Base-by-base conservation (phyloP, 2,888 invertebrate genomes). In the Strigamia maritima region DNA sequence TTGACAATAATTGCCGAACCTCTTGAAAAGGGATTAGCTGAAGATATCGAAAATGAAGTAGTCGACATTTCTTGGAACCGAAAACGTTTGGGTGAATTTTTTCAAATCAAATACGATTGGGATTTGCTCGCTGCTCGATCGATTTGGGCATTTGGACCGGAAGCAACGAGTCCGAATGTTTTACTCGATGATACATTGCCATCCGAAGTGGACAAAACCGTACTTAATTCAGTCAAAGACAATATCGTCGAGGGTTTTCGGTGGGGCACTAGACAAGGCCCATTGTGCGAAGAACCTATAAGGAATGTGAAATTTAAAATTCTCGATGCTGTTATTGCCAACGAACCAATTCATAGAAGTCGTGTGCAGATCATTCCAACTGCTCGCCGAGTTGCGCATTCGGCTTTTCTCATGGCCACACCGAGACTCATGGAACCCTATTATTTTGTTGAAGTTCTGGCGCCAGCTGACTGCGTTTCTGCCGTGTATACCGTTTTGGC, bases 1-100 rank as follows among this genome's bases (percentile, higher is more conserved):
- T 89, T 99, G 81, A 99, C 98, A 1, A 99, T 99, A 98, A 99
- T 99, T 84, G 97, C 99, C 0, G 99, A 99, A 86, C 99, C 99
- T 0, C 86, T 99, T 79, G 98, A 99, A 86, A 93, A 98, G 82
- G 98, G 98, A 0, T 88, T 99, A 76, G 99, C 98, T 0, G 99
- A 99, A 87, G 99, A 99, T 86, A 99, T 99, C 83, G 99, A 99
- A 88, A 95, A 95, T 82, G 98, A 98, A 85, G 93, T 95, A 22
- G 98, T 99, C 0, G 94, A 94, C 84, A 35, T 35, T 35, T 35
- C 91, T 28, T 98, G 98, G 98, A 97, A 96, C 86, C 91, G 90
- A 81, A 96, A 97, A 86, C 90, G 94, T 80, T 89, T 99, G 49
- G 98, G 98, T 24, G 98, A 99, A 88, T 99, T 99, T 88, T 99